Conservation (phyloP, 1,140 invertebrate genomes). For the Drosophila oshimai region DNA sequence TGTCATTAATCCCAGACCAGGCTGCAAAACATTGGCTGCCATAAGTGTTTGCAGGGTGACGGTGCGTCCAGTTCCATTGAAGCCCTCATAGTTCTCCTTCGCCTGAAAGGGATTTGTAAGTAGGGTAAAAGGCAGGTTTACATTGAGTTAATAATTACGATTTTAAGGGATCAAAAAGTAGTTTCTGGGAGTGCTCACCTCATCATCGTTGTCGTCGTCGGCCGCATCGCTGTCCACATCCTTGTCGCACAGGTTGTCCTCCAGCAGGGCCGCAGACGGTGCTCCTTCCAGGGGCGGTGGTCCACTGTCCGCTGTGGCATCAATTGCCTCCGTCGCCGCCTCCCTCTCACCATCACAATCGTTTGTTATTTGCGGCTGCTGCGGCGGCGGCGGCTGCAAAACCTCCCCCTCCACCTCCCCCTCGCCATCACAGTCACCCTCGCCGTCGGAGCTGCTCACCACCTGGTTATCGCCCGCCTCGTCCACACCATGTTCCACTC, state of each 20-base stretch:
- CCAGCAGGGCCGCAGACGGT: conserved; percentile 23
- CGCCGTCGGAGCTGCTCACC: conserved; percentile 63
- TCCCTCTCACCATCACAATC: conserved; percentile 42
- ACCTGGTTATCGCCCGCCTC: conserved; percentile 62
- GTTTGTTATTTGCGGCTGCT: conserved; percentile 61
- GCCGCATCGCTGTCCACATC: conserved; percentile 73
- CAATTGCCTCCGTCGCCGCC: conserved; percentile 30
- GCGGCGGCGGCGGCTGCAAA: conserved; percentile 40
- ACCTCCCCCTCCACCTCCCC: conserved; percentile 41
- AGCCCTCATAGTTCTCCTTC: conserved; percentile 80
- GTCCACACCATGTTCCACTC: conserved; percentile 66
- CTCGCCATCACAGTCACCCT: conserved; percentile 33
- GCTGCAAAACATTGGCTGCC: conserved; percentile 90
- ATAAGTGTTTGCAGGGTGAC: conserved; percentile 93
- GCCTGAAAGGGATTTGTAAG: conserved; percentile 24
- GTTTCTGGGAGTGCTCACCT: conserved; percentile 40
- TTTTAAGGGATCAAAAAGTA: background rate
- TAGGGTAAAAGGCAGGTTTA: too few species aligned
- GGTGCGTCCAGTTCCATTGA: conserved; percentile 85
- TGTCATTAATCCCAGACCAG: conserved; percentile 91
- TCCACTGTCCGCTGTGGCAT: conserved; percentile 35
- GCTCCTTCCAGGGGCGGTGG: conserved; percentile 15
- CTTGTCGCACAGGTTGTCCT: conserved; percentile 71
- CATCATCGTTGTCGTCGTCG: conserved; percentile 78
- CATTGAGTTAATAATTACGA: background rate